Evolutionary conservation across 2,797 vertebrate genomes (phyloP), one percentile per base, ranked within the genome.

Genomic region (Falco novaeseelandiae): DNA sequence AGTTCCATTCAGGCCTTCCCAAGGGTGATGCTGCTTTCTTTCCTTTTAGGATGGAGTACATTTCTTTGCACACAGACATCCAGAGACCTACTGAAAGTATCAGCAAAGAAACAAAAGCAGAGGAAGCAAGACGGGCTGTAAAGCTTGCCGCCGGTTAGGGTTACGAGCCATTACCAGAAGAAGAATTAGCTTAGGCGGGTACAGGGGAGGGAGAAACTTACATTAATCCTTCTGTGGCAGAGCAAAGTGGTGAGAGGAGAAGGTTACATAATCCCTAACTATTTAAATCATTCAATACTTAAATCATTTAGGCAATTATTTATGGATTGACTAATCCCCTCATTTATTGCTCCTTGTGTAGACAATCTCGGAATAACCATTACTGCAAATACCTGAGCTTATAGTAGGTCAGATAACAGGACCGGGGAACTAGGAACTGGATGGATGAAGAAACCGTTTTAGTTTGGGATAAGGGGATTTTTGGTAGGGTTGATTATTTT

Each of bases 261-360:
- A 54, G 78, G 62, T 70, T 91, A 29, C 71, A 83, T 89, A 92
- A 95, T 83, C 40, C 27, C 26, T 49, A 87, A 46, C 8, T 21
- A 90, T 83, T 95, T 92, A 85, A 96, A 93, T 89, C 87, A 87
- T 87, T 92, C 71, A 70, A 55, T 87, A 80, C 32, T 89, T 93
- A 71, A 77, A 80, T 89, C 8, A 80, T 89, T 92, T 87, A 77
- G 83, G 82, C 44, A 92, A 90, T 93, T 93, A 85, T 95, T 89
- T 90, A 70, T 77, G 63, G 42, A 77, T 79, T 90, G 83, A 84
- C 55, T 92, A 91, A 94, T 85, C 59, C n/a, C 27, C 30, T 92
- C 30, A 6, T 90, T 79, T 87, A 87, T 62, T 89, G 63, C 19
- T 87, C 52, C 59, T 83, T 87, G 48, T 70, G 62, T 48, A 77